Percentiles rank a stretch among this genome's conserved stretches.
These are phyloP conservation scores for Apis florea DNA, from an alignment of 1,140 invertebrate genomes.

Conservation along the genomic window DNA sequence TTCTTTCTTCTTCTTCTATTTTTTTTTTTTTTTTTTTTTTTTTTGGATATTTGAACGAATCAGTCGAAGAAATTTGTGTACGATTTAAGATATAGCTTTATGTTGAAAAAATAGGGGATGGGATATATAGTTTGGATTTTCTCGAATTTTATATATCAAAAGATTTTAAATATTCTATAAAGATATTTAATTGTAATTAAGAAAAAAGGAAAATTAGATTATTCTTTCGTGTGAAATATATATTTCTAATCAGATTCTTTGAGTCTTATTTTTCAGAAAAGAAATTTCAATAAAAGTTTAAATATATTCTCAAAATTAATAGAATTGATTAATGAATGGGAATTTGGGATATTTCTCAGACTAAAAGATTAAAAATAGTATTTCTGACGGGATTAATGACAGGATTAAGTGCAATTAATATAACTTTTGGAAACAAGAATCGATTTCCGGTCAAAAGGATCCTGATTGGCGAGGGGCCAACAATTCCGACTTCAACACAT, in stretches of 20 bases:
- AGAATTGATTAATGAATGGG: no score
- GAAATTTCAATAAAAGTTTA: no score
- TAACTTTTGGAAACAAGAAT: neutral
- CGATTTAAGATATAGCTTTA: neutral
- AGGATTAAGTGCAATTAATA: neutral
- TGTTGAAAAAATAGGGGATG: neutral
- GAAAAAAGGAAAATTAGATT: neutral
- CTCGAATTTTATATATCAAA: no score
- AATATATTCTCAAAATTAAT: no score
- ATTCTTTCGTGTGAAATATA: neutral
- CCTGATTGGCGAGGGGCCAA: conserved; percentile 53
- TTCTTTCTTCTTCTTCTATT: neutral
- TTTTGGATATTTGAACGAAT: neutral
- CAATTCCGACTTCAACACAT: conserved; percentile 25
- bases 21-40: neutral
- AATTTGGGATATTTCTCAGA: no score
- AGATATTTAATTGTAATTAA: neutral
- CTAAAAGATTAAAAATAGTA: no score
- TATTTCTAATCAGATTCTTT: neutral
- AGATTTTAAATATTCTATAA: no score
- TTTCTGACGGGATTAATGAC: no score
- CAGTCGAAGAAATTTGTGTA: neutral
- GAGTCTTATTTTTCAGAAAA: neutral
- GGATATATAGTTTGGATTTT: no score
- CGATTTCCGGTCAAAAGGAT: conserved; percentile 50